Evolutionary conservation across 2,888 invertebrate genomes (phyloP).

Genomic region (Apantesis nais): DNA sequence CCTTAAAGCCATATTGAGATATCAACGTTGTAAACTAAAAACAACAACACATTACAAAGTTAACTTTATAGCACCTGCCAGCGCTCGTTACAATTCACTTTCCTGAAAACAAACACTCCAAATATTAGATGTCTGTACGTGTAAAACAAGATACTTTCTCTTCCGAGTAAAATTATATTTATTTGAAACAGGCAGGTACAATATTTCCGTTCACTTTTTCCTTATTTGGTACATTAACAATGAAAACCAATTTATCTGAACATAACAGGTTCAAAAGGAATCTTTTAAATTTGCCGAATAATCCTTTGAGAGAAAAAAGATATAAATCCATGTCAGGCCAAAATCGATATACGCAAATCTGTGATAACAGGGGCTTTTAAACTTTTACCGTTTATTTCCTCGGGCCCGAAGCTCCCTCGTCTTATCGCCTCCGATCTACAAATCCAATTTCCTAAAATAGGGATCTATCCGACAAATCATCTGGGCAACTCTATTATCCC

Average conservation of each 20-base stretch:
- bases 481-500: constrained; percentile 79
- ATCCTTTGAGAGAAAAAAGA: constrained; percentile 49
- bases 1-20: neutral
- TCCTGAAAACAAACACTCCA: constrained; percentile 14
- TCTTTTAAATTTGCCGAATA: constrained; percentile 45
- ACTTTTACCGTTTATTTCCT: constrained; percentile 73
- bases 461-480: constrained; percentile 86
- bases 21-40: neutral
- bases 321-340: constrained; percentile 65
- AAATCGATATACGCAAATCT: constrained; percentile 83
- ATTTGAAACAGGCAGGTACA: constrained; percentile 17
- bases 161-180: constrained; percentile 16
- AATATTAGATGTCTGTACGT: constrained; percentile 11
- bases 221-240: constrained; percentile 33
- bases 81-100: constrained; percentile 5
- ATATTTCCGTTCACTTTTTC: constrained; percentile 29
- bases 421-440: constrained; percentile 83
- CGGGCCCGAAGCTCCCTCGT: constrained; percentile 52
- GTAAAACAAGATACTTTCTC: constrained; percentile 6
- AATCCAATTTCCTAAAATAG: constrained; percentile 87
- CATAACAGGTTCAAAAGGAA: constrained; percentile 40
- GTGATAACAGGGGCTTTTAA: constrained; percentile 76
- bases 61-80: constrained; percentile 7
- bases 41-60: neutral
- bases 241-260: constrained; percentile 45